Evolutionary conservation across 2,113 vertebrate genomes (phyloP).

Genomic region (Laterallus jamaicensis): DNA sequence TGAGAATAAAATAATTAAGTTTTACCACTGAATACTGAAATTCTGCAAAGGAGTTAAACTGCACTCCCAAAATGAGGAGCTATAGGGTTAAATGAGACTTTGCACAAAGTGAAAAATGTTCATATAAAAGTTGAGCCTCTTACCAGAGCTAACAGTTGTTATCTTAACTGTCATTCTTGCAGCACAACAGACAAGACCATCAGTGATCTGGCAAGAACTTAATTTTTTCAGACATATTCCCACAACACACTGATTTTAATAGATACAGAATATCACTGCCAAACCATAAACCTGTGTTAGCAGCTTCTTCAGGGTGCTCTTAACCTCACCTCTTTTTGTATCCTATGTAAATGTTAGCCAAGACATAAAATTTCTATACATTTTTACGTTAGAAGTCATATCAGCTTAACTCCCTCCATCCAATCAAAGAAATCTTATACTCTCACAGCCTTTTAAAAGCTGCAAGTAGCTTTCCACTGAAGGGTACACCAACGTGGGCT

Average conservation of each 20-base stretch:
- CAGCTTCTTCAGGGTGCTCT: not conserved
- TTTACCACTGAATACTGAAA: not conserved
- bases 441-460: not conserved
- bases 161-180: not conserved
- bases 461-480: not conserved
- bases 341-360: not conserved
- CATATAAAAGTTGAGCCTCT: not conserved
- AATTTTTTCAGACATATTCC: not conserved
- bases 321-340: not conserved
- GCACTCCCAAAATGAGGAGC: not conserved
- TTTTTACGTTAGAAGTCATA: not conserved
- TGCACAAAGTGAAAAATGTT: not conserved
- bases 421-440: not conserved
- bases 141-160: not conserved
- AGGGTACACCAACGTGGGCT: not conserved
- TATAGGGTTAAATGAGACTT: not conserved
- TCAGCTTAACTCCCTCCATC: not conserved
- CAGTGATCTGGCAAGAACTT: not conserved
- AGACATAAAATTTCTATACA: not conserved
- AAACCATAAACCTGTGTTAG: not conserved
- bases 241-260: not conserved
- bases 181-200: not conserved
- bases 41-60: not conserved
- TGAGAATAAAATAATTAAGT: not conserved
- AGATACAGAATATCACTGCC: not conserved